Base-by-base conservation (phyloP, 2,113 vertebrate genomes). In the Sinocyclocheilus grahami region DNA sequence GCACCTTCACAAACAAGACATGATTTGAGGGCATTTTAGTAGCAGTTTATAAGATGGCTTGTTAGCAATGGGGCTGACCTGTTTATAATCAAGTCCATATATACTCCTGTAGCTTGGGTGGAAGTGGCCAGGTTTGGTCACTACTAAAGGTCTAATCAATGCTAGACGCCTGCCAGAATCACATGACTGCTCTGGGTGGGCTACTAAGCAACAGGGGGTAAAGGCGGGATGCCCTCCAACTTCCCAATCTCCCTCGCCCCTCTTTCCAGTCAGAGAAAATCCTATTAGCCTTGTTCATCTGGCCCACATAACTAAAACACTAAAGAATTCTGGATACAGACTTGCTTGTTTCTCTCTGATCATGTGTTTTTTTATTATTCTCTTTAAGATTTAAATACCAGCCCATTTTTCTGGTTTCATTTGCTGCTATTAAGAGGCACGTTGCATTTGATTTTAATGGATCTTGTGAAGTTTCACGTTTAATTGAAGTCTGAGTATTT, bases 251-350 rank as follows among this genome's bases (percentile, higher is more conserved):
- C 82, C 24, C 62, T 90, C 27, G 48, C 63, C 80, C 85, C 88
- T 3, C 72, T 78, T 33, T 62, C 60, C 85, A 81, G 71, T 78
- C 87, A 74, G 46, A 82, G 84, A 92, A 94, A 83, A 95, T 94
- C 93, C 92, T 92, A 93, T 95, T 94, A 94, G 84, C 53, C 48
- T 76, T 63, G 79, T 90, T 93, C 91, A 90, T 93, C 89, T 91
- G 90, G 80, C 37, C 80, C 81, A 65, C 77, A 87, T 39, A 89
- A 89, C 88, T 78, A 84, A 91, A 91, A 91, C 67, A 83, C 78
- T 55, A 86, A 92, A 79, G 79, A 86, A 89, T 90, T 78, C 84
- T 63, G 30, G 60, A 2, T 46, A 18, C n/a, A 86, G 16, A 42
- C 10, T 27, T 7, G 27, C 11, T 27, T n/a, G 18, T 48, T 60